A percentile compares a stretch with the other conserved stretches of the same genome.
phyloP scores from a whole-genome alignment of 2,797 vertebrate species.

The Coluber constrictor region DNA sequence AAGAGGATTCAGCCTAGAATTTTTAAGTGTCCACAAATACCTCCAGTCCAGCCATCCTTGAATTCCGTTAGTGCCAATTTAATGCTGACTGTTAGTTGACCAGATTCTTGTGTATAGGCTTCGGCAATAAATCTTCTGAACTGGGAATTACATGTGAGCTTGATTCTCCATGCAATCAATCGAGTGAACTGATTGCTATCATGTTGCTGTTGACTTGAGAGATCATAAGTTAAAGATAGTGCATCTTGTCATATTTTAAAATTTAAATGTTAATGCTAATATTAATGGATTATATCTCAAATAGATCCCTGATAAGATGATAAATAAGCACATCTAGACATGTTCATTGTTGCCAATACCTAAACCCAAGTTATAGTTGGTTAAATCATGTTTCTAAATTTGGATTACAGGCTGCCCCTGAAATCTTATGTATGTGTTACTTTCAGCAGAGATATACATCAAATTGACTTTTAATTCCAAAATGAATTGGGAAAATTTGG shows the following conservation, averaged over 20 bases:
- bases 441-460: background rate
- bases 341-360: background rate
- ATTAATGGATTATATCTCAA: background rate
- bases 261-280: background rate
- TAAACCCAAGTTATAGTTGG: background rate
- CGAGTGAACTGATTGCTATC: background rate
- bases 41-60: background rate
- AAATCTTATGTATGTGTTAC: background rate
- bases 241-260: background rate
- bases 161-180: too few species aligned
- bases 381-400: background rate
- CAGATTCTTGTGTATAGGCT: background rate
- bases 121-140: too few species aligned
- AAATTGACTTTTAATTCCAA: background rate
- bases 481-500: background rate
- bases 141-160: too few species aligned
- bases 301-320: background rate
- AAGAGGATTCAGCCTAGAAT: background rate
- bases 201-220: background rate
- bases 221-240: background rate
- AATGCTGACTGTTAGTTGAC: background rate
- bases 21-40: background rate
- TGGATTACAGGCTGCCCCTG: background rate
- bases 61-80: background rate
- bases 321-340: background rate